Evolutionary conservation across 2,113 vertebrate genomes (phyloP), one percentile per base, ranked within the genome.

Genomic region (Mesembrinibis cayennensis): DNA sequence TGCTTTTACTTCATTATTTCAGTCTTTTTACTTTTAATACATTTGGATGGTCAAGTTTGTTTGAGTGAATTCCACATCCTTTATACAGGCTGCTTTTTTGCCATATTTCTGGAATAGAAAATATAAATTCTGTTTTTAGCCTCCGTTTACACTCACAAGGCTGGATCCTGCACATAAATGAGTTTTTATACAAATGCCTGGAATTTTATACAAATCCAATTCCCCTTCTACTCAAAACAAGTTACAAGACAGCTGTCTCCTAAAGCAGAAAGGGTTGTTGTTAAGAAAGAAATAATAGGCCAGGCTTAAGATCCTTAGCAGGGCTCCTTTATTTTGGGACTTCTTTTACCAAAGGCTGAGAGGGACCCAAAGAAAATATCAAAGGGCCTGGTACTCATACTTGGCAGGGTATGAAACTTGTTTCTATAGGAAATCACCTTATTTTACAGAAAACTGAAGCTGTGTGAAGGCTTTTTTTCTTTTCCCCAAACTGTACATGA

Each of bases 201-300:
- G 50, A 83, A 78, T 80, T 92, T 94, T 85, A 90, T 53, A 96
- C 85, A 93, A 96, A 97, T 78, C 67, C 63, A 42, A 42, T 80
- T 77, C 67, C 55, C 49, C 42, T 87, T 81, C 85, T 16, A 0
- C 74, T 82, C 30, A 82, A 83, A 91, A 95, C 1, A 3, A 87
- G 81, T 87, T 91, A 88, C 70, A 82, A 93, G 82, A 69, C 78
- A 90, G 78, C 78, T 91, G 38, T 59, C 73, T 92, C 53, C 29
- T 38, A 87, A 76, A 96, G 90, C 50, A 97, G 87, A 96, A 96
- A 91, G 42, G 42, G n/a, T 49, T 89, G 70, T 16, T 97, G 34
- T 93, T 92, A 93, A 92, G 78, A 96, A 93, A 93, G 52, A 52
- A 88, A 59, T 91, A 93, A 86, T 66, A 95, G 67, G 34, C 53